Conservation (phyloP, 2,113 vertebrate genomes). For the Mormyrus lacerda region DNA sequence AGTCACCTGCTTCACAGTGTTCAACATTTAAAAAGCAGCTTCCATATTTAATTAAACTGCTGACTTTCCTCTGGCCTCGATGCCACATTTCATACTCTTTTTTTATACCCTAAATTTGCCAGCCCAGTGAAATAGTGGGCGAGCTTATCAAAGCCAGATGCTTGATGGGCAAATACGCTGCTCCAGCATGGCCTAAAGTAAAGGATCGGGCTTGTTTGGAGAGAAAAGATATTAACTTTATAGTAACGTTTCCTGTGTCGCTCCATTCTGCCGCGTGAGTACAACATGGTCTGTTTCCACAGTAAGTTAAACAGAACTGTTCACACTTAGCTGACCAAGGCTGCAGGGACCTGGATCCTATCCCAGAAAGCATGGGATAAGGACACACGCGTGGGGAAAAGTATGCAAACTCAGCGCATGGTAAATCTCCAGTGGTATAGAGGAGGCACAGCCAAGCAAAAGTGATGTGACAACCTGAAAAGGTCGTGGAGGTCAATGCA, state of each 20-base stretch:
- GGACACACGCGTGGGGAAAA: background rate
- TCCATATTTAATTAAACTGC: slow-evolving; percentile 1
- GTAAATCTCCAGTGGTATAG: background rate
- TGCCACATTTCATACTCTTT: background rate
- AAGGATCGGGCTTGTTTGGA: background rate
- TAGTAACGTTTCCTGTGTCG: background rate
- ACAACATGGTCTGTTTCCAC: background rate
- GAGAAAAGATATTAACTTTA: background rate
- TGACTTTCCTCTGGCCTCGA: background rate
- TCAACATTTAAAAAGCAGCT: background rate
- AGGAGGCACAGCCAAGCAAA: background rate
- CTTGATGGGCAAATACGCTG: background rate
- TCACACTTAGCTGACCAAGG: background rate
- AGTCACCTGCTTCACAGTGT: background rate
- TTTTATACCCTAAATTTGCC: background rate
- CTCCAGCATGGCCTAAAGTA: background rate
- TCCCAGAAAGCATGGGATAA: background rate
- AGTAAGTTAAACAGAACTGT: background rate
- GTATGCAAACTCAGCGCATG: background rate
- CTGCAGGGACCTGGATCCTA: background rate
- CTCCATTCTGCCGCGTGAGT: background rate
- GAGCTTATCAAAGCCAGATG: background rate
- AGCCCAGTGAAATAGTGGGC: background rate
- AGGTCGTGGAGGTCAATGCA: background rate
- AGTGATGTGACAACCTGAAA: background rate